Evolutionary conservation across 2,113 vertebrate species (phyloP).

Genomic region (Procavia capensis): DNA sequence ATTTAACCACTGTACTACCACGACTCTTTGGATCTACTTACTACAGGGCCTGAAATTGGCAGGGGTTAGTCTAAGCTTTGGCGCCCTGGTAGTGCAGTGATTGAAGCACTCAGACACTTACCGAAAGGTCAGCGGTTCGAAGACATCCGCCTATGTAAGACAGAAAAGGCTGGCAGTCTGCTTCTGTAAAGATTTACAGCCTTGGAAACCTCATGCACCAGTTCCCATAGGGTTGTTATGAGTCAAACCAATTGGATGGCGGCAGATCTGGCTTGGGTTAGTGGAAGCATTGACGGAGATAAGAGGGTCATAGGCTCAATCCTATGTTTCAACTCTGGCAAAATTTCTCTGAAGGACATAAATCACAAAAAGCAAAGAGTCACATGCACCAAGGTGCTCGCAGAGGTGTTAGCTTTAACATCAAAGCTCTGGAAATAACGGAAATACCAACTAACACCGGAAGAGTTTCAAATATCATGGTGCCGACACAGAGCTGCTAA

Average conservation of each 20-base stretch:
- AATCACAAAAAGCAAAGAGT: neutral
- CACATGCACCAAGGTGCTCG: fast-evolving
- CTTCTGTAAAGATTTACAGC: too few species aligned
- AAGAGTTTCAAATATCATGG: neutral
- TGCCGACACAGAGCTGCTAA: neutral
- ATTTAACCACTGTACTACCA: too few species aligned
- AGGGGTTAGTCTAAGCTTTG: neutral
- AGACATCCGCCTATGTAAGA: too few species aligned
- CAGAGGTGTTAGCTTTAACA: neutral
- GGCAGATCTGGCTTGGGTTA: neutral
- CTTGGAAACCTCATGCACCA: too few species aligned
- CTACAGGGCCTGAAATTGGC: fast-evolving
- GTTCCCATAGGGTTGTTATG: too few species aligned
- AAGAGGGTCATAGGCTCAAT: neutral
- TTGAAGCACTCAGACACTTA: too few species aligned
- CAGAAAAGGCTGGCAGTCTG: too few species aligned
- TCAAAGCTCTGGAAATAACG: neutral
- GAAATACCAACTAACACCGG: neutral
- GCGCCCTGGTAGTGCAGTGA: too few species aligned
- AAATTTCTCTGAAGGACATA: constrained; percentile 17
- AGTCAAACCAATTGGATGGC: too few species aligned
- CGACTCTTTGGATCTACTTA: too few species aligned
- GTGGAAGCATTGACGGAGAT: neutral
- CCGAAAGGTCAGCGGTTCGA: too few species aligned
- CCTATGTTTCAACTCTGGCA: neutral